Evolutionary conservation across 2,888 invertebrate species (phyloP).

Genomic region (Thymelicus lineola): DNA sequence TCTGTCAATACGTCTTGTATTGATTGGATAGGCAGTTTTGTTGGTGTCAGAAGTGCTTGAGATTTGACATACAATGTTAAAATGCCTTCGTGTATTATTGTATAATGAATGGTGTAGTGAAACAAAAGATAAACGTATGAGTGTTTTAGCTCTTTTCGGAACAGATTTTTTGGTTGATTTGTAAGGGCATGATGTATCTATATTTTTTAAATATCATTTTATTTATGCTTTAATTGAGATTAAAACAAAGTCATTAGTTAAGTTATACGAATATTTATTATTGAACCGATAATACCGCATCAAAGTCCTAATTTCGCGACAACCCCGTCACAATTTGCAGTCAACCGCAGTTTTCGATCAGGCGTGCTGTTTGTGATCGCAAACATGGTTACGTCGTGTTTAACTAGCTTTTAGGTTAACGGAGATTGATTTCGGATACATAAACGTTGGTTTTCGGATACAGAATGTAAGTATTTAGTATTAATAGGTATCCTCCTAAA

Average conservation of each 20-base stretch:
- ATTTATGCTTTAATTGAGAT: background rate
- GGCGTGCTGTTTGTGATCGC: constrained; percentile 26
- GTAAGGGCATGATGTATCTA: too few species aligned
- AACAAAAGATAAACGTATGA: too few species aligned
- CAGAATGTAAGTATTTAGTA: background rate
- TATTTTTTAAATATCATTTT: too few species aligned
- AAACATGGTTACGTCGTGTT: constrained; percentile 23
- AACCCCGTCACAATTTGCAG: constrained; percentile 38
- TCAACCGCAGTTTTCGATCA: constrained; percentile 42
- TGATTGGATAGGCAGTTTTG: too few species aligned
- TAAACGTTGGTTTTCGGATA: constrained; percentile 1
- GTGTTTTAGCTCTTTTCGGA: too few species aligned
- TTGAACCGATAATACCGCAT: background rate
- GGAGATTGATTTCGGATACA: constrained; percentile 21
- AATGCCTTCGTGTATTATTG: too few species aligned
- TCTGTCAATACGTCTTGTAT: too few species aligned
- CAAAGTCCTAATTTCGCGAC: constrained; percentile 34
- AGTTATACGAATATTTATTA: background rate
- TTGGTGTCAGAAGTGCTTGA: too few species aligned
- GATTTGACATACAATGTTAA: too few species aligned
- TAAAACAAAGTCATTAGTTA: background rate
- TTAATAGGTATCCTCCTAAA: too few species aligned
- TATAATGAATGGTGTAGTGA: too few species aligned
- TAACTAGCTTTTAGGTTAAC: constrained; percentile 28
- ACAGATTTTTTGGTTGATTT: too few species aligned